Base-by-base conservation (phyloP, 2,113 vertebrate species). In the Lota lota region DNA sequence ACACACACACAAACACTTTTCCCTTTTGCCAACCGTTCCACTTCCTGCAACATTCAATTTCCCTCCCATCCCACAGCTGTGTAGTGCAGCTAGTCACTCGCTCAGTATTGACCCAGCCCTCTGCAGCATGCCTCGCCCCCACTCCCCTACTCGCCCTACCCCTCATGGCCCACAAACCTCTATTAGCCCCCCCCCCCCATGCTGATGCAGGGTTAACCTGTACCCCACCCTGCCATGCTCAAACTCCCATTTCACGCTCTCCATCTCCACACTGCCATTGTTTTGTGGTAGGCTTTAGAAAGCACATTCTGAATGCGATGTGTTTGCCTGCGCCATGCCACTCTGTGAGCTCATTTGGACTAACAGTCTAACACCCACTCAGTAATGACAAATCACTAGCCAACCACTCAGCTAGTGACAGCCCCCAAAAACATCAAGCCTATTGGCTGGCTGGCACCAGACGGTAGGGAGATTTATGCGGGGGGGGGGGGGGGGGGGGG, bases 101-200 rank as follows among this genome's bases (percentile, higher is more conserved):
- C 54, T 81, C 72, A 62, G 51, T 76, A 83, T 71, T 83, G 79
- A 87, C 61, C 62, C 69, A 53, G 68, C 63, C n/a, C 11, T 67
- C 62, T 22, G 50, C 36, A 57, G 28, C 20, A 12, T 10, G 21
- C 15, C 24, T 20, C 14, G 18, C n/a, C 28, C 22, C 17, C 50
- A 1, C 12, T 11, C 21, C 18, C 21, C 53, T 11, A 8, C 56
- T 19, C 40, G 1, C 40, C 40, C 10, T 5, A 56, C 18, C 40
- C 63, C 53, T 47, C 40, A n/a, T 17, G 53, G n/a, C 53, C 11
- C 24, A 61, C 68, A 64, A 59, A 78, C 68, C 71, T 74, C 77
- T 61, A 66, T 21, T 59, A 19, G 21, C 22, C 59, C 59, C 54
- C 22, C 22, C 21, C 56, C 59, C 20, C 33, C 18, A 40, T 36